Conservation (phyloP, 2,113 vertebrate genomes). For the Chloroceryle aenea region DNA sequence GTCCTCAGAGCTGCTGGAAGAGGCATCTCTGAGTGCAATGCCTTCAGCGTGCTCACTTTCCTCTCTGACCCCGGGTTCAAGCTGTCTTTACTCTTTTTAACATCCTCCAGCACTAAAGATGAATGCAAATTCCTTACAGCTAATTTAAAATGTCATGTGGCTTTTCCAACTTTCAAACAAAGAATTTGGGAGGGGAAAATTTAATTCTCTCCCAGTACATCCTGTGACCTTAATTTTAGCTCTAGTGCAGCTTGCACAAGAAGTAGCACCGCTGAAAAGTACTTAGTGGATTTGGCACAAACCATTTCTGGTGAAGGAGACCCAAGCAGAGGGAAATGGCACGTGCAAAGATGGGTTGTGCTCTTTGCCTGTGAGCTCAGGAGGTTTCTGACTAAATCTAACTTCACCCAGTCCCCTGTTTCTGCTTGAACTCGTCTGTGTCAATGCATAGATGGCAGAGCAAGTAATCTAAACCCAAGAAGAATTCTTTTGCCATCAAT, state of each 20-base stretch:
- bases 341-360: background rate
- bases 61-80: too few relatives aligned
- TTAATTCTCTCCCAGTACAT: background rate
- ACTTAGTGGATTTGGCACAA: background rate
- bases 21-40: accelerated
- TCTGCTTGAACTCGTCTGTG: background rate
- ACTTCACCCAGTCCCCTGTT: background rate
- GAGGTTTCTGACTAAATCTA: background rate
- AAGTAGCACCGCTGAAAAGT: background rate
- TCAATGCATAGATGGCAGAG: background rate
- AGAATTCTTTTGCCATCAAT: background rate
- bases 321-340: background rate
- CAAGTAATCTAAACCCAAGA: background rate
- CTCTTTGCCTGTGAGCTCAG: background rate
- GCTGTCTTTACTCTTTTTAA: background rate
- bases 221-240: background rate
- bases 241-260: background rate
- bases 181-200: background rate
- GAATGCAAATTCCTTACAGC: too few relatives aligned
- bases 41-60: accelerated
- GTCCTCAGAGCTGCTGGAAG: background rate
- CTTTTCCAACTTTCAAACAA: background rate
- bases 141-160: background rate
- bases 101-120: accelerated
- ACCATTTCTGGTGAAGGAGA: background rate